Evolutionary conservation across 2,113 vertebrate species (phyloP).

Genomic region (Mellivora capensis): DNA sequence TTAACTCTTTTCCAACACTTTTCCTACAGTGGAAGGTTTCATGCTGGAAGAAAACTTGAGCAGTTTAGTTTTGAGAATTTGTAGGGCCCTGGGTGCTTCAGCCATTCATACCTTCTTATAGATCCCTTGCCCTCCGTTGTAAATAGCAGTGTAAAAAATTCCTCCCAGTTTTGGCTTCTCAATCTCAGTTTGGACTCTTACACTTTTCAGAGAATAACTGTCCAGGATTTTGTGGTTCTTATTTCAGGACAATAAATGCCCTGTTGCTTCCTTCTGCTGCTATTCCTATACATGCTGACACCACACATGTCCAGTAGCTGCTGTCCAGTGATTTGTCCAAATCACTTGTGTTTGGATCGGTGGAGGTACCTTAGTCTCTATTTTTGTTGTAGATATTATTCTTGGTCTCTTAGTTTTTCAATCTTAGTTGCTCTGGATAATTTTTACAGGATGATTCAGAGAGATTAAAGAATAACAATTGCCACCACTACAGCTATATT

Average conservation of each 20-base stretch:
- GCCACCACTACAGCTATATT: neutral
- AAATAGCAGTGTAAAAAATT: neutral
- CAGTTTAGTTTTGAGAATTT: neutral
- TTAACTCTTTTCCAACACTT: neutral
- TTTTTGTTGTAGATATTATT: neutral
- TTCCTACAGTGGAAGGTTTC: neutral
- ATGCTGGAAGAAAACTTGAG: neutral
- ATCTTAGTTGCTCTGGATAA: neutral
- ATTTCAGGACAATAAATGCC: neutral
- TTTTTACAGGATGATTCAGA: neutral
- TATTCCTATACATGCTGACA: neutral
- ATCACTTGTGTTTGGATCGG: neutral
- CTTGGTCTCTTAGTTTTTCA: constrained; percentile 1
- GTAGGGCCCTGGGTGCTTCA: neutral
- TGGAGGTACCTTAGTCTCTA: neutral
- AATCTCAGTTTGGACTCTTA: neutral
- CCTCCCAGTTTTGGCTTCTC: neutral
- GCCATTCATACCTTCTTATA: neutral
- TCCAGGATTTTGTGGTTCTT: neutral
- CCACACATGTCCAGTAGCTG: neutral
- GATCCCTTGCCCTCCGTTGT: neutral
- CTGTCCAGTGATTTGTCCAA: neutral
- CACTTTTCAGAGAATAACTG: neutral
- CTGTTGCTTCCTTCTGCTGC: neutral
- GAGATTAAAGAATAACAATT: neutral